phyloP scores from a whole-genome alignment of 1,140 invertebrate species.

The Cotesia vestalis region DNA sequence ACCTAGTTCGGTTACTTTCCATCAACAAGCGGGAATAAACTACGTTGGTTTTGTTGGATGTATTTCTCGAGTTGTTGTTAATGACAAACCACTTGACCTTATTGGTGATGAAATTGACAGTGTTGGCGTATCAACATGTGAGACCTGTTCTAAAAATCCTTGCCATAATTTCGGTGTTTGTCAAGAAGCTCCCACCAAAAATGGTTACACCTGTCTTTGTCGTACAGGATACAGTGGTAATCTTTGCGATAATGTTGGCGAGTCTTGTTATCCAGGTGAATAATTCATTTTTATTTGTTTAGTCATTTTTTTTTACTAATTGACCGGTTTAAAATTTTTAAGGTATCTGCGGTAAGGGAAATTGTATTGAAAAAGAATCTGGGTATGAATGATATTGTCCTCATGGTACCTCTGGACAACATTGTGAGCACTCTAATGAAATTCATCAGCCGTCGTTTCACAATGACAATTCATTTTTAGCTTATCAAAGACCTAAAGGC shows the following conservation, averaged over 20 bases:
- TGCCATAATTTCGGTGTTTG: constrained; percentile 87
- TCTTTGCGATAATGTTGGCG: constrained; percentile 79
- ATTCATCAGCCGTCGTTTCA: constrained; percentile 81
- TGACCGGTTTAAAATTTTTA: constrained; percentile 40
- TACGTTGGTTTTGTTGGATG: constrained; percentile 79
- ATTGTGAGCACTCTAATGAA: constrained; percentile 74
- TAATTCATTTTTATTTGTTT: constrained; percentile 21
- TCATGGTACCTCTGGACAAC: constrained; percentile 78
- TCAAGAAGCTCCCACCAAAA: constrained; percentile 78
- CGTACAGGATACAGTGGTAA: constrained; percentile 82
- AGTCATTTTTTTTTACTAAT: constrained; percentile 29
- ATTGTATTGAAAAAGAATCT: constrained; percentile 78
- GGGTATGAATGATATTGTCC: constrained; percentile 89
- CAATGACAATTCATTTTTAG: constrained; percentile 76
- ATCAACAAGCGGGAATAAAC: constrained; percentile 66
- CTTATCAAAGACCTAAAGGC: constrained; percentile 78
- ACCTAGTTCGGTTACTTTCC: constrained; percentile 71
- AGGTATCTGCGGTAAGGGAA: constrained; percentile 86
- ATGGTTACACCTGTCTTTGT: constrained; percentile 86
- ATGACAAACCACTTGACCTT: constrained; percentile 76
- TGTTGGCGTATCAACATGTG: constrained; percentile 76
- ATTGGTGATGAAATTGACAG: constrained; percentile 74
- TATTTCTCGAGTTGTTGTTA: constrained; percentile 83
- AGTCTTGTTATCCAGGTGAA: constrained; percentile 77
- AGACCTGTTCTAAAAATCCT: constrained; percentile 79